A percentile compares a stretch with the other conserved stretches of the same genome.
Evolutionary conservation across 2,888 invertebrate species (phyloP).

Genomic region (Drosophila silvestris): DNA sequence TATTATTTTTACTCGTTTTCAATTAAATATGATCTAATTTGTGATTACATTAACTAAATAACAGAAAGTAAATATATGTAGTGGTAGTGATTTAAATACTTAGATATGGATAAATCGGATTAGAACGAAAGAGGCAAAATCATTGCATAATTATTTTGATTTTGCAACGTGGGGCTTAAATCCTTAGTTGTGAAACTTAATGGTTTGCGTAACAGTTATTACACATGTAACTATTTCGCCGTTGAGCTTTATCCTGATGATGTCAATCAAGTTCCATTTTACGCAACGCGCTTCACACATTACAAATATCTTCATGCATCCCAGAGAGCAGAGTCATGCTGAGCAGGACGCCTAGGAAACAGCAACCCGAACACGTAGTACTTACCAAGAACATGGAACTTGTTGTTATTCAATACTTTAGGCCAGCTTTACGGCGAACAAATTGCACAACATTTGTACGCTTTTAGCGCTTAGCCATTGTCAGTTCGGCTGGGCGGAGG

Average conservation of each 20-base stretch:
- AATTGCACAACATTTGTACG: constrained; percentile 67
- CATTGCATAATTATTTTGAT: neutral
- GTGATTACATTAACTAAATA: neutral
- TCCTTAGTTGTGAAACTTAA: neutral
- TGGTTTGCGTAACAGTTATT: neutral
- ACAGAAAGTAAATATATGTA: no score
- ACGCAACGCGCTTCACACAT: constrained; percentile 21
- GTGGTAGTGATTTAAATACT: no score
- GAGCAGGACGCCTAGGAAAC: constrained; percentile 1
- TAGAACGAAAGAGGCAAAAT: neutral
- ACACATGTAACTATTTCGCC: constrained; percentile 7
- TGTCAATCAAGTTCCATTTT: constrained; percentile 25
- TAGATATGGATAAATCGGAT: neutral
- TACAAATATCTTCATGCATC: neutral
- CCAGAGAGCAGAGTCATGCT: constrained; percentile 3
- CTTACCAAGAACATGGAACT: constrained; percentile 23
- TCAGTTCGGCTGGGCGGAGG: neutral
- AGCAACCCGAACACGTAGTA: neutral
- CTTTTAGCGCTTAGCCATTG: constrained; percentile 46
- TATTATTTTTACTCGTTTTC: neutral
- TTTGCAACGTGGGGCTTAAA: neutral
- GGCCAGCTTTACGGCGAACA: constrained; percentile 53
- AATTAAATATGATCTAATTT: no score
- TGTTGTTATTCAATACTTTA: constrained; percentile 62
- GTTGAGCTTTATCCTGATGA: constrained; percentile 9